Evolutionary conservation across 2,888 invertebrate genomes (phyloP), one percentile per base, ranked within the genome.

Genomic region (Tanytarsus gracilentus): DNA sequence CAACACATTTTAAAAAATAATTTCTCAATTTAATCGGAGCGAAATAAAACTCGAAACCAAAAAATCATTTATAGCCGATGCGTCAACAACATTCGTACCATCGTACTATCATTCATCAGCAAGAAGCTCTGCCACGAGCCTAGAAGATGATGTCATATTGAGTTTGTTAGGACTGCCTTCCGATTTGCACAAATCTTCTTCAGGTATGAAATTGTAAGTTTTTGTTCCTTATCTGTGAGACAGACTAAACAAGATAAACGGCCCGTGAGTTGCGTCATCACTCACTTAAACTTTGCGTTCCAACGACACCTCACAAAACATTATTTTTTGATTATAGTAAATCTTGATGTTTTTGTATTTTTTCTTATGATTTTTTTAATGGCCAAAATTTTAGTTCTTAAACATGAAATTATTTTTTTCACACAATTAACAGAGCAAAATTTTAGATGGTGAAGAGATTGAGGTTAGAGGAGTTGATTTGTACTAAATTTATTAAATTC

Each of bases 91-190:
- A 55, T 55, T 26, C 26, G 55, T 39, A 21, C 33, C 55, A 55
- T 40, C 55, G 49, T 49, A 25, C 14, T 55, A 55, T 55, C 33
- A 55, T 55, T 27, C 55, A 55, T 55, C 55, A 55, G 55, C 26
- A 26, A 55, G 40, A 26, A 55, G 55, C 55, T 55, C 55, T 55
- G 55, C 40, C 55, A 39, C 55, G 23, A 55, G 39, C 33, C 55
- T 55, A 25, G 55, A 55, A 55, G 93, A 94, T 79, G 93, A 94
- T 79, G 93, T 94, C 65, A 79, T 94, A 76, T 91, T 94, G 76
- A 90, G 92, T 65, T 83, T 94, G 67, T 83, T 94, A 75, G 90
- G 92, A 70, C 81, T 91, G 71, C 87, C 91, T 69, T 81, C 86
- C 65, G 76, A 79, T 67, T 80, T 83, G 67, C 82, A 86, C 69